Percentiles rank a stretch among this genome's conserved stretches.
phyloP scores from a whole-genome alignment of 2,113 vertebrate species.

The Chlorodrepanis virens region DNA sequence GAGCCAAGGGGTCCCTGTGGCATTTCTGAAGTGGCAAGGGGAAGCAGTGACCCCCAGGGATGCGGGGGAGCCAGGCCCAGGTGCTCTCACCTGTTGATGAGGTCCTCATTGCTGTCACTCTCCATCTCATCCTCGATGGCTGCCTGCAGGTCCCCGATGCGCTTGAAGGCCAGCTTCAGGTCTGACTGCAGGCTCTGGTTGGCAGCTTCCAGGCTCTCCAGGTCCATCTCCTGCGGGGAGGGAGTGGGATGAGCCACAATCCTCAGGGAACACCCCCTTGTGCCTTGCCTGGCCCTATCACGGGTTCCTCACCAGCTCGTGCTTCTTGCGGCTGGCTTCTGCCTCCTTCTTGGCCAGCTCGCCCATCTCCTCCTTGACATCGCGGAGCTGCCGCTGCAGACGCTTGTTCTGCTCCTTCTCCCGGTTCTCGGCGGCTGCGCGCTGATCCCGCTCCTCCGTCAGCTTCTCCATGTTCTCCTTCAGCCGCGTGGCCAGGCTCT shows the following conservation, averaged over 20 bases:
- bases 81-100: slow-evolving; percentile 90
- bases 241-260: not conserved
- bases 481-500: slow-evolving; percentile 88
- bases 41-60: not conserved
- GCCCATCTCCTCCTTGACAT: slow-evolving; percentile 91
- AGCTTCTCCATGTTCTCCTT: slow-evolving; percentile 97
- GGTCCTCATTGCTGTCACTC: slow-evolving; percentile 95
- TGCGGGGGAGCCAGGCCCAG: accelerated
- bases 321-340: slow-evolving; percentile 94
- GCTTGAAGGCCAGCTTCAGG: slow-evolving; percentile 96
- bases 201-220: slow-evolving; percentile 93
- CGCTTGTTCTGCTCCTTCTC: slow-evolving; percentile 98
- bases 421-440: slow-evolving; percentile 83
- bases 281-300: accelerated
- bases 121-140: slow-evolving; percentile 99
- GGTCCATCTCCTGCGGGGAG: slow-evolving; percentile 89
- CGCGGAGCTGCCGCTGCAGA: slow-evolving; percentile 89
- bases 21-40: not conserved
- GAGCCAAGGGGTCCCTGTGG: not conserved
- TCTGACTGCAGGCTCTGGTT: slow-evolving; percentile 98
- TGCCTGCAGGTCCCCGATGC: slow-evolving; percentile 96
- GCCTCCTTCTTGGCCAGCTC: slow-evolving; percentile 93
- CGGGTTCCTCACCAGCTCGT: slow-evolving; percentile 83
- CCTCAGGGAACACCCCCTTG: accelerated
- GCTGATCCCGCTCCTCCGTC: slow-evolving; percentile 92